A percentile compares a stretch with the other conserved stretches of the same genome.
phyloP scores from a whole-genome alignment of 2,797 vertebrate species.

The Pseudochirops corinnae region DNA sequence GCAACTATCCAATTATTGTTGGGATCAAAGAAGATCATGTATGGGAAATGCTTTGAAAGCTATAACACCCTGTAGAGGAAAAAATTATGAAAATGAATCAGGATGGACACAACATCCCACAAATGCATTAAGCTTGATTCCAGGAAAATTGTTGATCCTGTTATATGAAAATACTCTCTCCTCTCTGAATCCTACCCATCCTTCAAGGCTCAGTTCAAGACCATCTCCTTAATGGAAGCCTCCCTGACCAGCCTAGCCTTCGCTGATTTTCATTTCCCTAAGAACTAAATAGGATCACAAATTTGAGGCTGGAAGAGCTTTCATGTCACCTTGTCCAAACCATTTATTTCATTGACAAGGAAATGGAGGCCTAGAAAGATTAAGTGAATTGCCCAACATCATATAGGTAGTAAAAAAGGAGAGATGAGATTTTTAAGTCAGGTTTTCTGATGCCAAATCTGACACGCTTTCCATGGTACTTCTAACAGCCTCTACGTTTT shows the following conservation, averaged over 20 bases:
- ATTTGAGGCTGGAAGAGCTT: neutral
- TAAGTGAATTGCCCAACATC: neutral
- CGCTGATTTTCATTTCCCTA: neutral
- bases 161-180: neutral
- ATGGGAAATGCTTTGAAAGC: neutral
- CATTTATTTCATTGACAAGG: neutral
- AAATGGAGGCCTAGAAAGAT: neutral
- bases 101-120: neutral
- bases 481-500: neutral
- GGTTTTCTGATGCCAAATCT: neutral
- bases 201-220: neutral
- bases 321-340: neutral
- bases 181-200: neutral
- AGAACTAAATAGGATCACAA: neutral
- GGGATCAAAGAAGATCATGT: neutral
- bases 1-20: neutral
- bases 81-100: neutral
- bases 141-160: neutral
- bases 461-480: neutral
- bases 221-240: neutral
- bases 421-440: neutral
- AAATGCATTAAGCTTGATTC: neutral
- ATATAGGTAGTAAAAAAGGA: neutral
- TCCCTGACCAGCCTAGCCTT: neutral
- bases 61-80: neutral